These are phyloP conservation scores for Micoletzkya japonica DNA, from an alignment of 2,888 invertebrate genomes.

Conservation along the genomic window DNA sequence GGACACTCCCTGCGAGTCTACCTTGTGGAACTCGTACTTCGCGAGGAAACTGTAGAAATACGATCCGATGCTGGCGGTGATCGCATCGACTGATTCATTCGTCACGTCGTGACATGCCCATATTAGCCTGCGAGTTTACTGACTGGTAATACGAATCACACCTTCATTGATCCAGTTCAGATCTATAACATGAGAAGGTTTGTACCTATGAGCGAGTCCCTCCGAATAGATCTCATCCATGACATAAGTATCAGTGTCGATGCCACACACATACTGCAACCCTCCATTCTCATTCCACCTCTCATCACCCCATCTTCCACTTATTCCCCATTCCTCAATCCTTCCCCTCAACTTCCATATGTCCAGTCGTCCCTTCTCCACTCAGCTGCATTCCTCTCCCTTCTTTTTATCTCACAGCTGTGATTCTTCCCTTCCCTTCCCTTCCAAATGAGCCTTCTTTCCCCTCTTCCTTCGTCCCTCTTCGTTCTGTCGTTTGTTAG, in stretches of 20 bases:
- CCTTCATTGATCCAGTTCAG: too few relatives aligned
- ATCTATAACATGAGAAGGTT: too few relatives aligned
- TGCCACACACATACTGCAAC: slow-evolving; percentile 50
- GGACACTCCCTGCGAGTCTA: slow-evolving; percentile 11
- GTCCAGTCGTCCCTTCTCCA: not conserved
- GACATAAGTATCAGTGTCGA: slow-evolving; percentile 41
- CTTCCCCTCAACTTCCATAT: not conserved
- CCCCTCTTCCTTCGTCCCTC: not conserved
- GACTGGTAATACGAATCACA: too few relatives aligned
- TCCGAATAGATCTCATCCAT: slow-evolving; percentile 49
- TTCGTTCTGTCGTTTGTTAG: not conserved
- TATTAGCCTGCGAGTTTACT: too few relatives aligned
- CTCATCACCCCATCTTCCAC: not conserved
- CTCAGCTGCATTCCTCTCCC: not conserved
- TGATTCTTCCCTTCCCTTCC: not conserved
- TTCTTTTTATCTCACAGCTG: not conserved
- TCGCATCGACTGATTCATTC: slow-evolving; percentile 26
- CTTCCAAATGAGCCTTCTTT: not conserved
- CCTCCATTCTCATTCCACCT: not conserved
- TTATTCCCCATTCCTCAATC: not conserved
- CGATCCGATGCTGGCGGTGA: slow-evolving; percentile 42
- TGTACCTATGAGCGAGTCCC: slow-evolving; percentile 47
- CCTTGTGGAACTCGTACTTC: slow-evolving; percentile 57
- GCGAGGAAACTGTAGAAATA: slow-evolving; percentile 49
- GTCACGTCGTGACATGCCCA: slow-evolving; percentile 55